Percentiles rank a stretch among this genome's conserved stretches.
phyloP scores from a whole-genome alignment of 2,113 vertebrate genomes.

The Tricholaema leucomelas region DNA sequence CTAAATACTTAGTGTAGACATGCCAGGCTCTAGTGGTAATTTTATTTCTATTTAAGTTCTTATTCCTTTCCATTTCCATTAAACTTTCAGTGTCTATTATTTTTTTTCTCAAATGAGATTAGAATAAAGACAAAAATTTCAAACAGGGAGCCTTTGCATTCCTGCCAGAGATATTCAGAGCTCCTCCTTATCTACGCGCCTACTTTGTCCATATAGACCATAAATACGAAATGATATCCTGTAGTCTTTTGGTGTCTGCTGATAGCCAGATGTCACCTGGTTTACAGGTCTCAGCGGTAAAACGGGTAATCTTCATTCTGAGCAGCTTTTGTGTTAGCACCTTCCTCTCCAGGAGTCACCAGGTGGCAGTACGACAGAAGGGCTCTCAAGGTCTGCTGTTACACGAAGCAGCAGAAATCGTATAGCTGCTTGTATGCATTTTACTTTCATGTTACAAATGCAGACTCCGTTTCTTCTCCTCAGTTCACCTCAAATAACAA shows the following conservation, averaged over 20 bases:
- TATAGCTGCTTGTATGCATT: accelerated
- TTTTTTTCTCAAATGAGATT: not conserved
- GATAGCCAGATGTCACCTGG: not conserved
- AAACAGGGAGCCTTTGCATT: not conserved
- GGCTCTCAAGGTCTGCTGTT: not conserved
- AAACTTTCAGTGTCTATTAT: not conserved
- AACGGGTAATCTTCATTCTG: not conserved
- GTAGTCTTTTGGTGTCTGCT: not conserved
- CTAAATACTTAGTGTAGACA: not conserved
- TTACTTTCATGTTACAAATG: not conserved
- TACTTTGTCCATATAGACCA: not conserved
- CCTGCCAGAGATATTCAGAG: not conserved
- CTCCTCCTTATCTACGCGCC: not conserved
- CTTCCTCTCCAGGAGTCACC: not conserved
- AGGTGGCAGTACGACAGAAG: conserved; percentile 38
- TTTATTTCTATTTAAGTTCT: not conserved
- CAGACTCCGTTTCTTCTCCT: not conserved
- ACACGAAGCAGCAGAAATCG: not conserved
- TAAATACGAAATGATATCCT: not conserved
- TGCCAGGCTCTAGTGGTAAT: not conserved
- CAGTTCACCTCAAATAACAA: not conserved
- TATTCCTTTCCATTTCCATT: not conserved
- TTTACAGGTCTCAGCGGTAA: not conserved
- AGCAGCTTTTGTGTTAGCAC: not conserved
- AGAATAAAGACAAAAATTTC: not conserved